phyloP scores from a whole-genome alignment of 2,113 vertebrate species.

The Azemiops feae region DNA sequence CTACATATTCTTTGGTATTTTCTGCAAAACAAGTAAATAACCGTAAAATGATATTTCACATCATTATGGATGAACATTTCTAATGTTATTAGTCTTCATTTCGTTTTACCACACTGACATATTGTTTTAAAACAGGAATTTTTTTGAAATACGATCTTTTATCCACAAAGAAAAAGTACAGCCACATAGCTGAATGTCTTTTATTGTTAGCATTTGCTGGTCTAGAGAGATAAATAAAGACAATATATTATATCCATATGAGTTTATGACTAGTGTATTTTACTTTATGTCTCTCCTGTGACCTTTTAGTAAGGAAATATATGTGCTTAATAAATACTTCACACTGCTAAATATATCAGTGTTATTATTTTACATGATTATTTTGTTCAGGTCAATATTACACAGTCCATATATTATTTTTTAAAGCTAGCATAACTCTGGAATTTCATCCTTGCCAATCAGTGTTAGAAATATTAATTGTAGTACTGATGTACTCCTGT shows the following conservation, averaged over 20 bases:
- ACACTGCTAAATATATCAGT: background rate
- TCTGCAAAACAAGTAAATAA: background rate
- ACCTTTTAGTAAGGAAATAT: background rate
- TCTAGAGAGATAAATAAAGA: conserved; percentile 3
- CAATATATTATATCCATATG: background rate
- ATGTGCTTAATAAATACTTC: background rate
- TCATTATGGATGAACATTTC: background rate
- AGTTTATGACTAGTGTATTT: conserved; percentile 3
- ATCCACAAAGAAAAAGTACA: background rate
- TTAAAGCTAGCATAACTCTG: background rate
- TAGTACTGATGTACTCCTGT: conserved; percentile 19
- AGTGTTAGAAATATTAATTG: conserved; percentile 7
- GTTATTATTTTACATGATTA: background rate
- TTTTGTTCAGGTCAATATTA: background rate
- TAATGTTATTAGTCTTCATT: background rate
- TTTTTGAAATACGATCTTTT: conserved; percentile 19
- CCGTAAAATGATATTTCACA: background rate
- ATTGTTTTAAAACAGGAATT: background rate
- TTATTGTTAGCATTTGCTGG: background rate
- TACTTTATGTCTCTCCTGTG: conserved; percentile 19
- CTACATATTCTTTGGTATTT: background rate
- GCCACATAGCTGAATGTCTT: background rate
- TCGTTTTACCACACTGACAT: too few species aligned
- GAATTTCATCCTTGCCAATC: conserved; percentile 30
- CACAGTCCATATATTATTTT: background rate